Evolutionary conservation across 2,888 invertebrate species (phyloP).

Genomic region (Drosophila emarginata): DNA sequence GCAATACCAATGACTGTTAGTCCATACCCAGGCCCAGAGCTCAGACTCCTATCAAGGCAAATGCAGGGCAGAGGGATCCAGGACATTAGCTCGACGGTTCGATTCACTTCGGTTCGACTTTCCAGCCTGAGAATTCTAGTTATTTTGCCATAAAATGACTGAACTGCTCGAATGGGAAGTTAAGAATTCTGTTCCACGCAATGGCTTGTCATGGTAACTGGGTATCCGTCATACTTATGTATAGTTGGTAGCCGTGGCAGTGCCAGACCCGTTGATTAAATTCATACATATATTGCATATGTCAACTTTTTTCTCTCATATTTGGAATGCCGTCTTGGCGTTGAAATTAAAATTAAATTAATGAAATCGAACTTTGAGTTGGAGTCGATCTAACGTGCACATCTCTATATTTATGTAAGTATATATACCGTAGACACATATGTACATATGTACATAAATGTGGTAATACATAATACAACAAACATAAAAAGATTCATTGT

Average conservation of each 20-base stretch:
- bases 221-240: constrained; percentile 10
- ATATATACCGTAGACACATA: neutral
- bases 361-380: constrained; percentile 50
- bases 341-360: constrained; percentile 77
- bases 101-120: constrained; percentile 17
- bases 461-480: too few relatives aligned
- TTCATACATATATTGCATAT: constrained; percentile 63
- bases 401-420: neutral
- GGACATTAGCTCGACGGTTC: constrained; percentile 26
- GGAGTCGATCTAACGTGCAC: constrained; percentile 12
- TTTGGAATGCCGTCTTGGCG: constrained; percentile 71
- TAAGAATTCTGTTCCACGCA: constrained; percentile 46
- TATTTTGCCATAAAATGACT: constrained; percentile 79
- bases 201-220: neutral
- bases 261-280: constrained; percentile 60
- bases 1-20: constrained; percentile 14
- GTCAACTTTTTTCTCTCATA: constrained; percentile 58
- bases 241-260: neutral
- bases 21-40: neutral
- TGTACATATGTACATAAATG: neutral
- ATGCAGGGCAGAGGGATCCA: constrained; percentile 8
- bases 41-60: neutral
- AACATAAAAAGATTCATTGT: too few relatives aligned
- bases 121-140: constrained; percentile 68
- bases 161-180: constrained; percentile 76